Conservation (phyloP, 1,140 invertebrate genomes). For the Cotesia glomerata region DNA sequence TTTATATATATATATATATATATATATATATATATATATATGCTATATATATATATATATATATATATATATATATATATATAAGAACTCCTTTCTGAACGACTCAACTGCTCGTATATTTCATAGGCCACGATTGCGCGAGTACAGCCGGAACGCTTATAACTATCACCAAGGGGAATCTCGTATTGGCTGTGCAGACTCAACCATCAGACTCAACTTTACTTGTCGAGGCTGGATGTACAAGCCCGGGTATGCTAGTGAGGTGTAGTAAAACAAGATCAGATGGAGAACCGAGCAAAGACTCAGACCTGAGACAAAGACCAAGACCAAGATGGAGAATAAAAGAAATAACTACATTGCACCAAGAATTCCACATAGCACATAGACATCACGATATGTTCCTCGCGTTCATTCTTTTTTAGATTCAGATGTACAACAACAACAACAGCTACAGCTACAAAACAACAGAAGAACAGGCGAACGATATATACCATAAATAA, state of each 20-base stretch:
- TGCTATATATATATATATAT: too few species aligned
- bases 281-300: background rate
- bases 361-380: constrained; percentile 5
- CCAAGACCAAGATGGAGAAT: background rate
- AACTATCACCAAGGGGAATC: background rate
- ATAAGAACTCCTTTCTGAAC: too few species aligned
- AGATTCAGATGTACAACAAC: too few species aligned
- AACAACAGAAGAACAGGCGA: background rate
- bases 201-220: too few species aligned
- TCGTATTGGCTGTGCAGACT: background rate
- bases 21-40: too few species aligned
- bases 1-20: too few species aligned
- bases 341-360: background rate
- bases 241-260: background rate
- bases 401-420: background rate
- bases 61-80: too few species aligned
- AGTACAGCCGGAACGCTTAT: background rate
- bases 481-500: background rate
- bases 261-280: background rate
- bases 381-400: constrained; percentile 3
- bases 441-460: background rate
- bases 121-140: constrained; percentile 6
- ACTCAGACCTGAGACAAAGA: background rate
- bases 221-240: too few species aligned
- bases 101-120: background rate